Percentiles rank a stretch among this genome's conserved stretches.
phyloP scores from a whole-genome alignment of 2,888 invertebrate genomes.

The Pristionchus entomophagus region DNA sequence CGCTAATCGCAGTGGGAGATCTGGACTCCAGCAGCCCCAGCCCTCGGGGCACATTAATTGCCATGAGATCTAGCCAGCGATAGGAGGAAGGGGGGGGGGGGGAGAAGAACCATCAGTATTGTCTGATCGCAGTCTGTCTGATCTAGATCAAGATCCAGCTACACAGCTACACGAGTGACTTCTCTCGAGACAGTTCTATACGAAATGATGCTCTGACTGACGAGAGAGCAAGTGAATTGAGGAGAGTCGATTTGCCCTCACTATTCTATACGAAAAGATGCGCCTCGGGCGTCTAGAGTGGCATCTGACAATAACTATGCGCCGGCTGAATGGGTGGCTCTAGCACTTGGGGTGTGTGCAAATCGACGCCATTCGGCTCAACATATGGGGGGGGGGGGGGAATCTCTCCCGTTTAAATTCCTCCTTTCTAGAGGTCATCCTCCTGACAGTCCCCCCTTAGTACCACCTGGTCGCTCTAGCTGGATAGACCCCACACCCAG shows the following conservation, averaged over 20 bases:
- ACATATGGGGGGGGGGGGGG: too few relatives aligned
- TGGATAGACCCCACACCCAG: neutral
- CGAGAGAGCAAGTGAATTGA: too few relatives aligned
- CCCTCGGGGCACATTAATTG: neutral
- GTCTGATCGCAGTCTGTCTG: too few relatives aligned
- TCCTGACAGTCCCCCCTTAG: conserved; percentile 31
- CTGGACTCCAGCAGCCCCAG: neutral
- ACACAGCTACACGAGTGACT: neutral
- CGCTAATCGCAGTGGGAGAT: neutral
- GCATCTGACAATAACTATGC: conserved; percentile 27
- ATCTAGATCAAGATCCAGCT: neutral
- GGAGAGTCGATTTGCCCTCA: too few relatives aligned
- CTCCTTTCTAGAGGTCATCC: conserved; percentile 17
- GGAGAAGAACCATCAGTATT: too few relatives aligned
- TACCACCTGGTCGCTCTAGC: neutral
- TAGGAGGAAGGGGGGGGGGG: too few relatives aligned
- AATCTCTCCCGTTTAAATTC: too few relatives aligned
- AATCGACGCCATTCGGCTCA: neutral
- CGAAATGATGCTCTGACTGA: too few relatives aligned
- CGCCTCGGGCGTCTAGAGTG: neutral
- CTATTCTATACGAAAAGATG: too few relatives aligned
- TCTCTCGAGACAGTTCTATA: neutral
- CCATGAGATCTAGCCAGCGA: neutral
- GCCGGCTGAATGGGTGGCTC: neutral
- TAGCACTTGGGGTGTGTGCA: conserved; percentile 16